phyloP scores from a whole-genome alignment of 2,888 invertebrate species.

The Bombylius major region DNA sequence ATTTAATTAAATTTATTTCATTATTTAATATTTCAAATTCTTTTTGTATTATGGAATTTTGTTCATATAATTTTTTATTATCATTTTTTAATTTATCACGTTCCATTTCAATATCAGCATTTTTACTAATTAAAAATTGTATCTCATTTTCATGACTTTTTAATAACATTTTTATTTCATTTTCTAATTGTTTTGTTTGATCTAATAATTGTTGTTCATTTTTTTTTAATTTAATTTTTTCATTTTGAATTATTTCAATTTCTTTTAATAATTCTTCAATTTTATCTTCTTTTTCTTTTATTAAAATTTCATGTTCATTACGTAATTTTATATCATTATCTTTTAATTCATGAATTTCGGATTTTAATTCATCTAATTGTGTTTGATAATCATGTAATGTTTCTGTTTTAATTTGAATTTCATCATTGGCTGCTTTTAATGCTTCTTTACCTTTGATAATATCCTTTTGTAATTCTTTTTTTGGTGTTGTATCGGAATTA shows the following conservation, averaged over 20 bases:
- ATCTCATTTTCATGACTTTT: slow-evolving; percentile 15
- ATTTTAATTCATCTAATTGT: slow-evolving; percentile 40
- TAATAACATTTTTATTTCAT: slow-evolving; percentile 13
- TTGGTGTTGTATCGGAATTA: slow-evolving; percentile 28
- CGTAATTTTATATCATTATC: slow-evolving; percentile 26
- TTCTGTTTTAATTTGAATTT: slow-evolving; percentile 42
- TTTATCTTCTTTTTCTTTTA: slow-evolving; percentile 24
- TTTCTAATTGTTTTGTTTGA: slow-evolving; percentile 11
- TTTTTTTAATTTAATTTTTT: slow-evolving; percentile 23
- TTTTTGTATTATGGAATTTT: slow-evolving; percentile 14
- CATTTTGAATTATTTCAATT: slow-evolving; percentile 24
- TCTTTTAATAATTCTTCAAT: slow-evolving; percentile 25
- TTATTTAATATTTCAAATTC: slow-evolving; percentile 19
- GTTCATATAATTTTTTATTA: slow-evolving; percentile 7
- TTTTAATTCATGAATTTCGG: slow-evolving; percentile 35
- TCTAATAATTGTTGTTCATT: slow-evolving; percentile 22
- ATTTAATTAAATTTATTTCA: slow-evolving; percentile 22
- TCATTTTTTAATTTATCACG: slow-evolving; percentile 10
- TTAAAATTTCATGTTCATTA: slow-evolving; percentile 21
- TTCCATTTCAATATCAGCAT: slow-evolving; percentile 9
- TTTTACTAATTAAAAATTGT: slow-evolving; percentile 10
- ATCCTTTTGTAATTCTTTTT: slow-evolving; percentile 33
- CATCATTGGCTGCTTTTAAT: slow-evolving; percentile 29
- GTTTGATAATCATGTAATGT: slow-evolving; percentile 39
- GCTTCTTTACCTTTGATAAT: slow-evolving; percentile 40